A percentile compares a stretch with the other conserved stretches of the same genome.
Conservation (phyloP, 2,797 vertebrate species). For the Propithecus deckenii region DNA sequence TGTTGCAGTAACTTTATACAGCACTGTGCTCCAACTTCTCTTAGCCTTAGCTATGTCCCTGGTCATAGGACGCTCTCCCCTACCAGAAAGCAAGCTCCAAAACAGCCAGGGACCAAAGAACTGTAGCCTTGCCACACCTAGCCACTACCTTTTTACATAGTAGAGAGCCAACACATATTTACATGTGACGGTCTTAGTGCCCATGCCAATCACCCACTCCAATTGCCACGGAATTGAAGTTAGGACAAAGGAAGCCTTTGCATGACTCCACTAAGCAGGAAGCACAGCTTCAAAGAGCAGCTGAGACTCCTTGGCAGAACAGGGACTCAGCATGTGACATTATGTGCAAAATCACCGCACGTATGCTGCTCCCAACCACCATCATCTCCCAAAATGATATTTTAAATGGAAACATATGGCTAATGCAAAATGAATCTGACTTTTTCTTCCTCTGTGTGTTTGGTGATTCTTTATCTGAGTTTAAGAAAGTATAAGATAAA, state of each 20-base stretch:
- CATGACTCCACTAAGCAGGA: not conserved
- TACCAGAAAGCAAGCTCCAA: not conserved
- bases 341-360: not conserved
- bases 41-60: not conserved
- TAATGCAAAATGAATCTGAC: not conserved
- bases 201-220: not conserved
- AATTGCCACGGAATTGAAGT: not conserved
- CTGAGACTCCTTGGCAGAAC: not conserved
- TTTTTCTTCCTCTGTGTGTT: not conserved
- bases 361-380: not conserved
- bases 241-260: not conserved
- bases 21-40: not conserved
- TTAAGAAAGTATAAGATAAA: conserved; percentile 17
- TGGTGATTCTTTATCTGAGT: not conserved
- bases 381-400: not conserved
- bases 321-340: not conserved
- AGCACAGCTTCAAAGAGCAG: not conserved
- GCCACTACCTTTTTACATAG: not conserved
- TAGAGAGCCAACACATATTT: not conserved
- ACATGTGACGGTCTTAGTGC: not conserved
- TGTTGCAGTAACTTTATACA: not conserved
- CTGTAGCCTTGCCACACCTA: not conserved
- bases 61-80: not conserved
- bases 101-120: not conserved
- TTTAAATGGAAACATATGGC: conserved; percentile 12